Base-by-base conservation (phyloP, 2,888 invertebrate species). In the Melanchra persicariae region DNA sequence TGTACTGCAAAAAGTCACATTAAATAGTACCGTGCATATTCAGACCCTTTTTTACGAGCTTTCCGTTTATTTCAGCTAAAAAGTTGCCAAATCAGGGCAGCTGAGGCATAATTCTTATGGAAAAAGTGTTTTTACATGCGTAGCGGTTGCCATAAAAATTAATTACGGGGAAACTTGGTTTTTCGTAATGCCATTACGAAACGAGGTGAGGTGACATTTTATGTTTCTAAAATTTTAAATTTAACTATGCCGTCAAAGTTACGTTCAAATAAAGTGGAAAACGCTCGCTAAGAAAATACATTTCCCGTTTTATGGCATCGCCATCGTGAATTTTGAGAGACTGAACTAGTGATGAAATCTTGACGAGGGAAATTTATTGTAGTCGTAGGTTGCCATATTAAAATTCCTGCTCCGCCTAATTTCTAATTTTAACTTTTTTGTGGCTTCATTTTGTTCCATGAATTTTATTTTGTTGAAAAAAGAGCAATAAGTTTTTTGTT, bases 1-100 rank as follows among this genome's bases (percentile, higher is more conserved):
- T 81, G 67, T 74, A 81, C 76, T 74, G 84, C 79, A 83, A 85
- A 85, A 84, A 84, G 78, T 81, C 79, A 69, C 74, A 85, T 83
- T 83, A 74, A 81, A 79, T 73, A 81, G 57, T 58, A 34, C 51
- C 74, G 61, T 83, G 72, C 77, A 85, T 81, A 84, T 76, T 76
- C 67, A 78, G 81, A 77, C 83, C 85, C 83, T 85, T 85, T 83
- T 83, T 85, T 83, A 82, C 49, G 55, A 77, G 77, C 59, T 52
- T 85, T 77, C 43, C 73, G 61, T 85, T 81, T 77, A 85, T 83
- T 85, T 83, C 69, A 52, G 57, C 73, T 66, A 74, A 83, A 82
- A 85, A 81, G 78, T 85, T 85, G 76, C 72, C 70, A 83, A 84
- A 83, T 84, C 77, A 74, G 71, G 70, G 81, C 78, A 71, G 68